These are phyloP conservation scores for Podilymbus podiceps DNA, from an alignment of 2,113 vertebrate species.

Conservation along the genomic window DNA sequence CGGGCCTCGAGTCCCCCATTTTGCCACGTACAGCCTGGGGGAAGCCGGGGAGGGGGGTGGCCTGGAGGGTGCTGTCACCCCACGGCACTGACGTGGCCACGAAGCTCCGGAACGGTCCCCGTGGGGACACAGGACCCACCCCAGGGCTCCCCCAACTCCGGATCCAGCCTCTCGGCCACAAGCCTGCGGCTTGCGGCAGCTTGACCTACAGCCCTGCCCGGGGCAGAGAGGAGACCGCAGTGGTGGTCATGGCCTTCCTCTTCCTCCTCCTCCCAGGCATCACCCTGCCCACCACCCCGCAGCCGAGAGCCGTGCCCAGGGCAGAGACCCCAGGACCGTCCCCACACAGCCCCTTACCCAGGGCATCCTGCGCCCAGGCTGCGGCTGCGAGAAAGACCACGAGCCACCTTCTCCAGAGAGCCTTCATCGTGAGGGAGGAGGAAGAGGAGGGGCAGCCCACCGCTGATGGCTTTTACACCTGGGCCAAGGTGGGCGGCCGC, in stretches of 20 bases:
- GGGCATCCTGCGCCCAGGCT: not conserved
- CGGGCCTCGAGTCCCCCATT: fast-evolving
- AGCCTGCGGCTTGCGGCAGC: not conserved
- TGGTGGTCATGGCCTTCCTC: too few species aligned
- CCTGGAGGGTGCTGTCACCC: fast-evolving
- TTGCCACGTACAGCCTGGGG: too few species aligned
- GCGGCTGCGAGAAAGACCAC: not conserved
- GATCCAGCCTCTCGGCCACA: not conserved
- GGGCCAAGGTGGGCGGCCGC: fast-evolving
- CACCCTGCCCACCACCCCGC: not conserved
- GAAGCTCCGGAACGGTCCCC: not conserved
- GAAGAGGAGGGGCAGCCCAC: fast-evolving
- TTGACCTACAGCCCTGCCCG: not conserved
- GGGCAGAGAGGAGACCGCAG: fast-evolving
- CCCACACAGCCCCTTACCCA: not conserved
- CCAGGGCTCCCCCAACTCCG: fast-evolving
- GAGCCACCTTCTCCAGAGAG: not conserved
- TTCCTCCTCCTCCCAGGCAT: too few species aligned
- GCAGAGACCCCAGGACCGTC: not conserved
- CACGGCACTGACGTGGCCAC: fast-evolving
- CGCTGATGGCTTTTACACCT: not conserved
- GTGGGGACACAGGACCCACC: fast-evolving
- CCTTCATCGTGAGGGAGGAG: fast-evolving
- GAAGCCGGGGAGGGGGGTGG: not conserved
- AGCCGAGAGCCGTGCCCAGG: not conserved